Conservation (phyloP, 2,888 invertebrate species). For the Gastracanthus pulcherrimus region DNA sequence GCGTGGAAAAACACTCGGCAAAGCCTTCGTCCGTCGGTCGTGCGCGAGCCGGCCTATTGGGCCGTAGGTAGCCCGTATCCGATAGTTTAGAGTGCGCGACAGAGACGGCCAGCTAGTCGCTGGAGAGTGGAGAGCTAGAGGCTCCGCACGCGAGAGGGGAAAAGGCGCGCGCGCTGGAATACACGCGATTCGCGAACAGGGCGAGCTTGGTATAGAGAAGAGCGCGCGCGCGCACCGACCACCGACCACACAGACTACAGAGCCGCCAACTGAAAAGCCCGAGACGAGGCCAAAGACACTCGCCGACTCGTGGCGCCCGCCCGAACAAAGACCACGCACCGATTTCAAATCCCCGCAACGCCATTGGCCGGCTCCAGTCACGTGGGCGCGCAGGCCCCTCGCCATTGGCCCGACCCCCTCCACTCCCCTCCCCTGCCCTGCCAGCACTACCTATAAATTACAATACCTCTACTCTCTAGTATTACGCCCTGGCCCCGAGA, state of each 20-base stretch:
- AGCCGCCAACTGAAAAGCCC: slow-evolving; percentile 73
- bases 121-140: slow-evolving; percentile 49
- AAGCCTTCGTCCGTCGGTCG: no score
- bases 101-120: neutral
- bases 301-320: slow-evolving; percentile 74
- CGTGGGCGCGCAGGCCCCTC: slow-evolving; percentile 75
- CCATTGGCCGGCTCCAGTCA: slow-evolving; percentile 79
- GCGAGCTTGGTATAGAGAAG: no score
- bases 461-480: no score
- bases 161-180: slow-evolving; percentile 50
- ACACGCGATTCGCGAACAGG: slow-evolving; percentile 64
- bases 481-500: no score
- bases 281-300: slow-evolving; percentile 69
- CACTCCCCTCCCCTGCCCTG: neutral
- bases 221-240: slow-evolving; percentile 74
- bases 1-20: neutral
- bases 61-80: no score
- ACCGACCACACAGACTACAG: slow-evolving; percentile 74
- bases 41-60: no score
- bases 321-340: slow-evolving; percentile 77
- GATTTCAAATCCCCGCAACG: slow-evolving; percentile 78
- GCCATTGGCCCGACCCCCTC: slow-evolving; percentile 2
- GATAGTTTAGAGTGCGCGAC: no score
- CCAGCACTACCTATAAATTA: no score
- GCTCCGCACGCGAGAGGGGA: slow-evolving; percentile 6